phyloP scores from a whole-genome alignment of 2,888 invertebrate species.

The Eilema sororculum region DNA sequence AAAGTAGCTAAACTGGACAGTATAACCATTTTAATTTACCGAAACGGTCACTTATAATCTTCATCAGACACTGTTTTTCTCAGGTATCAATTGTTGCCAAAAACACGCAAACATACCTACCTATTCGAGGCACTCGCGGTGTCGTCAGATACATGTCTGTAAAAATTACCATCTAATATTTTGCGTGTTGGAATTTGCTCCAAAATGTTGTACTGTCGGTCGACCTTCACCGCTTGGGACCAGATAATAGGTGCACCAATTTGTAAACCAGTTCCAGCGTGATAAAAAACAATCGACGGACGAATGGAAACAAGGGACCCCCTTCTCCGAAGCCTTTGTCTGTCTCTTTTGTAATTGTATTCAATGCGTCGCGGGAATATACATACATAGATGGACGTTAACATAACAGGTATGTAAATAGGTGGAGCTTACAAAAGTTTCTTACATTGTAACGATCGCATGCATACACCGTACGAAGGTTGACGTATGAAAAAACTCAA shows the following conservation, averaged over 20 bases:
- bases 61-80: neutral
- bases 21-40: neutral
- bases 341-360: conserved; percentile 56
- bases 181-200: conserved; percentile 84
- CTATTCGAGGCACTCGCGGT: conserved; percentile 18
- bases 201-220: conserved; percentile 77
- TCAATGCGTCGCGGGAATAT: conserved; percentile 39
- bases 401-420: conserved; percentile 22
- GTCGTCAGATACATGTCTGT: conserved; percentile 51
- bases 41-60: neutral
- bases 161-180: conserved; percentile 73
- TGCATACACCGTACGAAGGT: neutral
- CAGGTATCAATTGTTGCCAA: neutral
- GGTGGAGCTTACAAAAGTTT: conserved; percentile 19
- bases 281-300: conserved; percentile 73
- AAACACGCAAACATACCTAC: neutral
- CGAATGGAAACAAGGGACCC: conserved; percentile 75
- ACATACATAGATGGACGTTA: conserved; percentile 24
- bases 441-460: conserved; percentile 9
- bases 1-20: neutral
- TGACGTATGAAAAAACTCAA: neutral
- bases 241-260: conserved; percentile 85
- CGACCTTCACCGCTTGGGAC: conserved; percentile 80
- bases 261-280: conserved; percentile 80
- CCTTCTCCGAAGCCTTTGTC: conserved; percentile 70